Percentiles rank a stretch among this genome's conserved stretches.
Evolutionary conservation across 1,140 invertebrate genomes (phyloP).

Genomic region (Drosophila busckii): DNA sequence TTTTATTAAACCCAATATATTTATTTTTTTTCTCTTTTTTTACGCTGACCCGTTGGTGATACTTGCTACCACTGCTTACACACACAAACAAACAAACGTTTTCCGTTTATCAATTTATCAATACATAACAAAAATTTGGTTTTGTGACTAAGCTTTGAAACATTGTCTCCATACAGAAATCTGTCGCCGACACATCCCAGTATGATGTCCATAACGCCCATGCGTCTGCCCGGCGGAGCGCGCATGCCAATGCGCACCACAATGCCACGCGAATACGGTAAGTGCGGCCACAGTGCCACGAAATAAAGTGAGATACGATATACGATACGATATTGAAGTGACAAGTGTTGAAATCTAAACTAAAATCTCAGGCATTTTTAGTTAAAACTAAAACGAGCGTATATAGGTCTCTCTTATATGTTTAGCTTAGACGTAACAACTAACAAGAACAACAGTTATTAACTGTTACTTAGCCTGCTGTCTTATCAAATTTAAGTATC

Average conservation of each 20-base stretch:
- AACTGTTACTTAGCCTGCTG: too few species aligned
- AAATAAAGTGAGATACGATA: too few species aligned
- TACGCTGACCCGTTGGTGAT: constrained; percentile 11
- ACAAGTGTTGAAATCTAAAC: too few species aligned
- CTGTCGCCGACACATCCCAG: constrained; percentile 78
- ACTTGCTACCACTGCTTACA: neutral
- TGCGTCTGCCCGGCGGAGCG: constrained; percentile 81
- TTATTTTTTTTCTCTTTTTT: constrained; percentile 62
- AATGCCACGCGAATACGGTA: constrained; percentile 92
- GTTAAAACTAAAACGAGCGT: too few species aligned
- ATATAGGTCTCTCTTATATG: too few species aligned
- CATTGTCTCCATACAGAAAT: constrained; percentile 78
- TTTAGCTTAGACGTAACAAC: too few species aligned
- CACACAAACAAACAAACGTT: constrained; percentile 13
- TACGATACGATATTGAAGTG: too few species aligned
- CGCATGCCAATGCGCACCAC: constrained; percentile 85
- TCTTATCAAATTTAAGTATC: too few species aligned
- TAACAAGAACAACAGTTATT: too few species aligned
- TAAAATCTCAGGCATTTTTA: too few species aligned
- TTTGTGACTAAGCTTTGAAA: constrained; percentile 72
- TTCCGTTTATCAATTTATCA: constrained; percentile 5
- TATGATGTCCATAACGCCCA: constrained; percentile 77
- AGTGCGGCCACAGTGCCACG: constrained; percentile 80
- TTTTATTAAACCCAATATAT: constrained; percentile 42
- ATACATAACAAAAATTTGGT: constrained; percentile 24